Conservation (phyloP, 2,113 vertebrate genomes). For the Aptenodytes forsteri region DNA sequence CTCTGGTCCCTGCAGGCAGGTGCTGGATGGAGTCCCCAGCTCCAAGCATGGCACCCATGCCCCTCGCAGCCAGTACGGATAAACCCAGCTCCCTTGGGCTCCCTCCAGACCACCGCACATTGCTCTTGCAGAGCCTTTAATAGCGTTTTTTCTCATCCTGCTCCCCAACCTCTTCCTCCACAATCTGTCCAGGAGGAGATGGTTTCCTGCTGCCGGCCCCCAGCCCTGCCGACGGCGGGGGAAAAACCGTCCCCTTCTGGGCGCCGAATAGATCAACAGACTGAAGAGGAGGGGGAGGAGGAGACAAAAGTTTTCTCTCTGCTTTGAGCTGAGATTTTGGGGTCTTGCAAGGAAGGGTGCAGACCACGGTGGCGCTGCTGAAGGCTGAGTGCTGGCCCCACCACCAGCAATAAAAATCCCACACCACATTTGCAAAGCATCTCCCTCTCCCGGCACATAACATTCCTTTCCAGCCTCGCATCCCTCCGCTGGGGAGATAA, state of each 20-base stretch:
- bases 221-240: fast-evolving
- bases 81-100: neutral
- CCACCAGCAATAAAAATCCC: neutral
- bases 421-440: neutral
- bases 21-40: neutral
- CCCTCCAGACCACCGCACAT: fast-evolving
- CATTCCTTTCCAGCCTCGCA: neutral
- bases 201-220: neutral
- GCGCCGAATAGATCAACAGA: neutral
- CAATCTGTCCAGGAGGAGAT: neutral
- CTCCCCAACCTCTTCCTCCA: neutral
- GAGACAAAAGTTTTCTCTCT: neutral
- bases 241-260: neutral
- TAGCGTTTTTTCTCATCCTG: neutral
- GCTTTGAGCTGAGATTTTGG: neutral
- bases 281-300: neutral
- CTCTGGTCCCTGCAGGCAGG: neutral
- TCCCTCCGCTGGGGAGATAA: neutral
- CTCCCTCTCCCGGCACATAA: neutral
- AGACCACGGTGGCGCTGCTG: neutral
- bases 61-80: neutral
- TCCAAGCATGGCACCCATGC: neutral
- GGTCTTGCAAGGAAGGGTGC: neutral
- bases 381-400: neutral
- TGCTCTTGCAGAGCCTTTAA: neutral